Evolutionary conservation across 2,888 invertebrate genomes (phyloP), one percentile per base, ranked within the genome.

Genomic region (Coenonympha glycerion): DNA sequence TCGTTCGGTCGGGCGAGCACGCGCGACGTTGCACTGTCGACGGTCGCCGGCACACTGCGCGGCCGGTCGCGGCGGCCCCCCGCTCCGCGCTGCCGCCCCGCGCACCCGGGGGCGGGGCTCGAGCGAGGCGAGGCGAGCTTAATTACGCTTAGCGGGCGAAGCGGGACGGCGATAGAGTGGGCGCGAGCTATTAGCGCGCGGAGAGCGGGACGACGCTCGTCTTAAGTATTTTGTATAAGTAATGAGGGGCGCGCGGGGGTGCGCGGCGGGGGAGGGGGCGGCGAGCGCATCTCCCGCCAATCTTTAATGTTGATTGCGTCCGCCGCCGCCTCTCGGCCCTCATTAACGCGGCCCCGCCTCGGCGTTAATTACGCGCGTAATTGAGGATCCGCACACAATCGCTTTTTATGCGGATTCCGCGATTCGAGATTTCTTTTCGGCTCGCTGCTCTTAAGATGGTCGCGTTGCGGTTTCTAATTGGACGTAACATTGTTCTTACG

Each of bases 121-220:
- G 84, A 81, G 73, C 79, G 80, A 84, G 82, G 81, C 81, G 81
- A 85, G 83, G 79, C 85, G 79, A 82, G 82, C 86, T 83, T 86
- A 86, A 87, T 86, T 86, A 86, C 86, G 82, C 76, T 76, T 76
- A 73, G 76, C 74, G 78, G 83, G 72, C 74, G 73, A 78, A 87
- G 74, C 79, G 79, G 80, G 87, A 87, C 79, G 78, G 84, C 79
- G 76, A 81, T 83, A 86, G 76, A 83, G 85, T 81, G 87, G 85
- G 87, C 88, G 88, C 89, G 87, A 88, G 89, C 89, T 89, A 90
- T 89, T 90, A 90, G 89, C 89, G 79, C 89, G 87, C 88, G 88
- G 89, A 90, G 89, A 89, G 89, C 84, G 83, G 84, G 89, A 85
- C 87, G 89, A 83, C 83, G 85, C 80, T 71, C 85, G 85, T 84